These are phyloP conservation scores for Chiloscyllium plagiosum DNA, from an alignment of 2,113 vertebrate species.

Conservation along the genomic window DNA sequence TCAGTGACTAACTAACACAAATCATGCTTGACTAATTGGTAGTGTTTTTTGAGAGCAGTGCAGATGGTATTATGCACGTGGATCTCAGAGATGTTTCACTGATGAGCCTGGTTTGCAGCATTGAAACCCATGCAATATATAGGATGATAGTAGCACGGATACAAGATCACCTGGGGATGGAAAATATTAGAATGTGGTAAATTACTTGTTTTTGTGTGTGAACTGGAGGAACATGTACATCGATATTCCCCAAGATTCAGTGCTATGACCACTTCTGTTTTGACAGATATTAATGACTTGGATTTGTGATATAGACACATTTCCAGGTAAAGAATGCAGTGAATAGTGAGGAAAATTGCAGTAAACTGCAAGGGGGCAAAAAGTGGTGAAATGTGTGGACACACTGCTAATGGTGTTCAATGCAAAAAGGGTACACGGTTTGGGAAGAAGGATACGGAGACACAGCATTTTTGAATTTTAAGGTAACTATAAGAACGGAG, in stretches of 20 bases:
- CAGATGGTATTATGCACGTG: neutral
- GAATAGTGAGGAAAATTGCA: neutral
- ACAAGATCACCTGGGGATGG: neutral
- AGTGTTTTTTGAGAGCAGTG: neutral
- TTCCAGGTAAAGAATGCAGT: neutral
- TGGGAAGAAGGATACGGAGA: neutral
- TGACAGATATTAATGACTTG: neutral
- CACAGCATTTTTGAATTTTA: neutral
- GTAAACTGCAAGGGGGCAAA: neutral
- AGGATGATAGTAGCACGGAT: neutral
- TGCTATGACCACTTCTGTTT: neutral
- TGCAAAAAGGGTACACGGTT: neutral
- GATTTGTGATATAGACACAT: neutral
- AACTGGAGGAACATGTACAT: neutral
- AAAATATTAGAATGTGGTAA: neutral
- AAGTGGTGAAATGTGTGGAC: neutral
- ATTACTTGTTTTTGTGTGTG: neutral
- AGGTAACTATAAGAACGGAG: neutral
- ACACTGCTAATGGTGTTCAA: neutral
- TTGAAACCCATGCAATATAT: neutral
- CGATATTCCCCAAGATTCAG: neutral
- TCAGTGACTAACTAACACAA: neutral
- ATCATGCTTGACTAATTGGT: neutral
- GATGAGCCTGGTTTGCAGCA: neutral
- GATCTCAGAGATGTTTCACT: neutral